Conservation (phyloP, 2,113 vertebrate genomes). For the Lucifuga dentata region DNA sequence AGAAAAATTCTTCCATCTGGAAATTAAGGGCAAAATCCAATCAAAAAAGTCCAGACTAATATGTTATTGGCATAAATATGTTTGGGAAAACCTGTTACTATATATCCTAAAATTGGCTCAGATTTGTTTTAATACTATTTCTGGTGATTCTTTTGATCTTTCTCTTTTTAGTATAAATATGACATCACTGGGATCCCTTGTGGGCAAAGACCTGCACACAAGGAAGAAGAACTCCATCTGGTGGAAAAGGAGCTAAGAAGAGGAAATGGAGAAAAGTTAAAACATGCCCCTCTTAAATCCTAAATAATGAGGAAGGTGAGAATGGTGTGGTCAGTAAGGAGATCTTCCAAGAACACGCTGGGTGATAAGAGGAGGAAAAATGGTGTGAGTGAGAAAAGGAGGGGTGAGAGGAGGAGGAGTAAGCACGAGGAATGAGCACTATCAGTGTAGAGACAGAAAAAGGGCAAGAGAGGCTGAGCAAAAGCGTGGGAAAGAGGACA, state of each 20-base stretch:
- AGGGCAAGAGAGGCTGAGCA: conserved; percentile 41
- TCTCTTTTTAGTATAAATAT: conserved; percentile 19
- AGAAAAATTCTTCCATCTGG: too few species aligned
- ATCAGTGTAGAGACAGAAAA: conserved; percentile 21
- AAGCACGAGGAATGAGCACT: background rate
- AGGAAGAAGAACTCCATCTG: conserved; percentile 13
- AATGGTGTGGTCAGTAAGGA: conserved; percentile 40
- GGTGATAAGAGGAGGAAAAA: conserved; percentile 53
- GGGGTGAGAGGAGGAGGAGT: conserved; percentile 7
- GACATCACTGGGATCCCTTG: conserved; percentile 14
- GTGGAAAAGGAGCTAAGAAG: background rate
- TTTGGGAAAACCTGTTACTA: too few species aligned
- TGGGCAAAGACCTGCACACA: background rate
- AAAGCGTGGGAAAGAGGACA: conserved; percentile 57
- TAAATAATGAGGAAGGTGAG: conserved; percentile 22
- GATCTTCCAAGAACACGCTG: conserved; percentile 39
- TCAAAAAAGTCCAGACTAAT: too few species aligned
- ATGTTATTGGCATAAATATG: too few species aligned
- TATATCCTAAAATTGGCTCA: background rate
- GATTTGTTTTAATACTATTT: conserved; percentile 1
- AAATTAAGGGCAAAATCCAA: too few species aligned
- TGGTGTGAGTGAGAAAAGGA: conserved; percentile 28
- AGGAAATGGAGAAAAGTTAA: background rate
- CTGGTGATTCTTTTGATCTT: background rate
- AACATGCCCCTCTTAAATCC: conserved; percentile 33